Evolutionary conservation across 2,888 invertebrate species (phyloP), one percentile per base, ranked within the genome.

Genomic region (Chaetogeoica ovagalla): DNA sequence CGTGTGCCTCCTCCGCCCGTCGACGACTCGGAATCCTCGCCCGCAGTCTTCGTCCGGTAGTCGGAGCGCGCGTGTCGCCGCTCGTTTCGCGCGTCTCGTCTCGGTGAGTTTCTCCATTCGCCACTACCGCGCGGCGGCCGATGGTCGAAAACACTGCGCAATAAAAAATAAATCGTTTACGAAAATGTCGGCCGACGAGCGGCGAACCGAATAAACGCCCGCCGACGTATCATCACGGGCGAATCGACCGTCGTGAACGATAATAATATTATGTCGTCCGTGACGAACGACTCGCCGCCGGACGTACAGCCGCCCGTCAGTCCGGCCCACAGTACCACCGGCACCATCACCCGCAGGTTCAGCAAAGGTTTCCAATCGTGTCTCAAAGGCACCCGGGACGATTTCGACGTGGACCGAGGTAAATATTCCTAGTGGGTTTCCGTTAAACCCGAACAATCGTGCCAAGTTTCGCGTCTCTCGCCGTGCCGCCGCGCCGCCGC

Each of bases 331-430:
- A 76, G 83, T 30, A 30, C 30, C 30, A 77, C 83, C 55, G 84
- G 85, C 83, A 85, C 85, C 83, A 84, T 84, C 6, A 79, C 77
- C 84, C 83, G 84, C 83, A 88, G 91, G 82, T 88, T 90, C 83
- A 91, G 90, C 71, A 88, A 91, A 85, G 91, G 91, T 85, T 91
- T 91, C 86, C 91, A 91, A 87, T 91, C 91, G 82, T 91, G 91
- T 85, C 88, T 91, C 84, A 90, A 91, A 84, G 91, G 91, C 59
- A 88, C 89, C 82, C 88, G 77, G 0, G 77, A 79, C 23, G 77
- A 79, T 57, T 79, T 79, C n/a, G 77, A 79, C 39, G 77, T 63
- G 21, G 70, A 71, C 23, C 77, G 9, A 57, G 70, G 77, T 79
- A 23, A n/a, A n/a, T n/a, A n/a, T n/a, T n/a, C n/a, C n/a, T n/a